phyloP scores from a whole-genome alignment of 1,140 invertebrate species.

The Philotrypesis tridentata region DNA sequence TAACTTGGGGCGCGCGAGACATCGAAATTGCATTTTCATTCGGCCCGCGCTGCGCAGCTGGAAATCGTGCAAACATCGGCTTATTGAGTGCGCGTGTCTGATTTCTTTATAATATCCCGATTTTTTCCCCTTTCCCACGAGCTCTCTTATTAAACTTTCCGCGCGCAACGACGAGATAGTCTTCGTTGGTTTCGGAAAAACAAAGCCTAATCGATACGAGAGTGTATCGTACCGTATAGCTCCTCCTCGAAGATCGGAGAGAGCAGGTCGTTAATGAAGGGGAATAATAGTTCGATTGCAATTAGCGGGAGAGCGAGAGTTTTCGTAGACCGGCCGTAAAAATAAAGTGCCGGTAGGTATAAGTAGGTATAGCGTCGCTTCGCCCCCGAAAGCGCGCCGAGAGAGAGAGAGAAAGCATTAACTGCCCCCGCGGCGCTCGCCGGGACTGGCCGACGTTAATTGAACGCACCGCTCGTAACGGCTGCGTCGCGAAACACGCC shows the following conservation, averaged over 20 bases:
- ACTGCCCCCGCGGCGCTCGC: constrained; percentile 66
- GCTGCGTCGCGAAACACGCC: constrained; percentile 28
- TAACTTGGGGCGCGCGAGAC: not conserved
- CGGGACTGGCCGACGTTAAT: constrained; percentile 70
- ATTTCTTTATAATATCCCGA: not conserved
- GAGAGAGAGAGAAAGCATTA: constrained; percentile 59
- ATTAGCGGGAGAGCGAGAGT: constrained; percentile 72
- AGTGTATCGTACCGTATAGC: not conserved
- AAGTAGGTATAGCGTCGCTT: constrained; percentile 68
- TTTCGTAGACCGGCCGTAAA: constrained; percentile 65
- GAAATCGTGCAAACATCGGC: not conserved
- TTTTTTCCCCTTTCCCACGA: constrained; percentile 1
- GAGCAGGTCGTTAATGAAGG: constrained; percentile 25
- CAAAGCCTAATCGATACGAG: not conserved
- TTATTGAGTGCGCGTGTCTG: not conserved
- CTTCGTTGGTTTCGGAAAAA: not conserved
- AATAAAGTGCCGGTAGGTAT: constrained; percentile 71
- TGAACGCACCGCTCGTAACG: constrained; percentile 72
- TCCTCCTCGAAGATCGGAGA: not conserved
- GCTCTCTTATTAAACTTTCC: no score
- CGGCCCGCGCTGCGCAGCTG: not conserved
- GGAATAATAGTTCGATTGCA: constrained; percentile 73
- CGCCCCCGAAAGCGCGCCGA: not conserved
- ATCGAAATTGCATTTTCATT: constrained; percentile 31
- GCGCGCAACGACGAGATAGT: no score